Conservation (phyloP, 2,797 vertebrate species). For the Phrynocephalus guinanensis region DNA sequence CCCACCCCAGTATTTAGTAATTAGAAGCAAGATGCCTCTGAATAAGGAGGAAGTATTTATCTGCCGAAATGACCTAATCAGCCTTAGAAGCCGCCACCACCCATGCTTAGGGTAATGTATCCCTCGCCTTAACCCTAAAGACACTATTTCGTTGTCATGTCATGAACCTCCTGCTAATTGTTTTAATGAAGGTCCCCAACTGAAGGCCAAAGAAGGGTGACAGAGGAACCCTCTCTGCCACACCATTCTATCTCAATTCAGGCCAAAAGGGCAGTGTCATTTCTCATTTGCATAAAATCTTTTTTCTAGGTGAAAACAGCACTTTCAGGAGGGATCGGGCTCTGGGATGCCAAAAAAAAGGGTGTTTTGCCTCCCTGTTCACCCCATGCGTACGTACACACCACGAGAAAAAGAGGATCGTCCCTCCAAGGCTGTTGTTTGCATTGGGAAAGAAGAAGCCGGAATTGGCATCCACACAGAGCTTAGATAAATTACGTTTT, state of each 20-base stretch:
- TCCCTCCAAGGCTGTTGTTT: background rate
- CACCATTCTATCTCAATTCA: background rate
- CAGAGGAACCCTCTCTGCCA: no score
- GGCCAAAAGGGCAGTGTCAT: background rate
- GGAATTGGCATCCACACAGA: background rate
- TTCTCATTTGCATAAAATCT: background rate
- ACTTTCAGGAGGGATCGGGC: background rate
- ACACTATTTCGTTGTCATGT: background rate
- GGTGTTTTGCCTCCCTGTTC: background rate
- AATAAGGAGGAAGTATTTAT: background rate
- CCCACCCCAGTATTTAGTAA: background rate
- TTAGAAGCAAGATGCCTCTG: background rate
- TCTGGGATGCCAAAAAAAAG: background rate
- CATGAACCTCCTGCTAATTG: background rate
- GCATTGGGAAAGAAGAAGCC: background rate
- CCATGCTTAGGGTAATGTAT: background rate
- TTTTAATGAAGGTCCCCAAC: background rate
- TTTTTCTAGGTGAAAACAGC: background rate
- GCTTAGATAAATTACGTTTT: background rate
- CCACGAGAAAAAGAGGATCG: background rate
- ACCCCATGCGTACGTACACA: background rate
- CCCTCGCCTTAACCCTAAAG: background rate
- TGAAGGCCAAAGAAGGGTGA: no score
- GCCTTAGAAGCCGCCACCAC: background rate
- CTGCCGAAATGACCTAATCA: background rate